Evolutionary conservation across 2,113 vertebrate species (phyloP).

Genomic region (Muntiacus reevesi): DNA sequence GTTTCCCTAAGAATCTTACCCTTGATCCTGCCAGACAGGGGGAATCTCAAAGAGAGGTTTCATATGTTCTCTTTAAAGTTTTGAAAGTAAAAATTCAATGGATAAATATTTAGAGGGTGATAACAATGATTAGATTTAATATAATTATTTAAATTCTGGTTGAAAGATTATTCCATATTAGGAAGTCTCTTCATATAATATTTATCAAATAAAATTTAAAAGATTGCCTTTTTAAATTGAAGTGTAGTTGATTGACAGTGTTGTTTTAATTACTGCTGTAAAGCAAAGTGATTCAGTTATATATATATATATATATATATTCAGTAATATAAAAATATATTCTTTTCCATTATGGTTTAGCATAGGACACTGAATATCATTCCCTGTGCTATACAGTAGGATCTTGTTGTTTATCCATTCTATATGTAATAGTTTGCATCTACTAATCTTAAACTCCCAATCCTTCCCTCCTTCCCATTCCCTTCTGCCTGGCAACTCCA

Average conservation of each 20-base stretch:
- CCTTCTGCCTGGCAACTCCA: neutral
- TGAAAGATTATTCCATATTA: neutral
- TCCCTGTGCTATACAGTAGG: neutral
- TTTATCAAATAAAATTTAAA: slow-evolving; percentile 5
- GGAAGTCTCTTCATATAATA: neutral
- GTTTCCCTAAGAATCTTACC: neutral
- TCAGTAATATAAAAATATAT: neutral
- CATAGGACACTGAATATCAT: neutral
- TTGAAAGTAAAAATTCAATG: neutral
- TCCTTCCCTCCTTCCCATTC: neutral
- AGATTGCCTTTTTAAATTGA: neutral
- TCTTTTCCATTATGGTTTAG: neutral
- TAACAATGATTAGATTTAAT: neutral
- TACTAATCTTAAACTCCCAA: neutral
- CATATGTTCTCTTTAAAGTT: neutral
- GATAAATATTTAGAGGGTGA: neutral
- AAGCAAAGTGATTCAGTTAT: neutral
- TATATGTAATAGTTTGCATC: neutral
- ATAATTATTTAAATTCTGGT: neutral
- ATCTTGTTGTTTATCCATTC: neutral
- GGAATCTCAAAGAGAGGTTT: neutral
- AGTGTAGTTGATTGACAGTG: neutral
- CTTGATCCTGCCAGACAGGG: neutral
- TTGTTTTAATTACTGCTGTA: neutral
- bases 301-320: neutral